Evolutionary conservation across 1,140 invertebrate species (phyloP).

Genomic region (Caenorhabditis briggsae): DNA sequence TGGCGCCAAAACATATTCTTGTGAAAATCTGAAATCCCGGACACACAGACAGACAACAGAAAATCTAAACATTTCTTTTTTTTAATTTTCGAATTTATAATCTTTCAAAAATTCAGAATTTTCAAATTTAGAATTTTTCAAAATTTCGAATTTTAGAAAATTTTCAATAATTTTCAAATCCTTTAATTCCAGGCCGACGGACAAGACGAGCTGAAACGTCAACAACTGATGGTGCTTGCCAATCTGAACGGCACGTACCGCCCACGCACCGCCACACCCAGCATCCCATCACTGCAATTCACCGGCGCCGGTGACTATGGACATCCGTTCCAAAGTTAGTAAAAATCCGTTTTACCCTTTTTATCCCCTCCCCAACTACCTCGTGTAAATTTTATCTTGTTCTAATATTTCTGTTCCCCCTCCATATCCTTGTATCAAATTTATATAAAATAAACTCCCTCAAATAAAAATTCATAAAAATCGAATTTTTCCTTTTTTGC

Average conservation of each 20-base stretch:
- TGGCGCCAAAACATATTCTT: too few relatives aligned
- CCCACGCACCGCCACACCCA: background rate
- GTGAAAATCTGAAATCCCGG: too few relatives aligned
- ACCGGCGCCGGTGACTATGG: conserved; percentile 13
- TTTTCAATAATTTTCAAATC: background rate
- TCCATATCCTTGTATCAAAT: background rate
- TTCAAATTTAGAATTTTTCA: too few relatives aligned
- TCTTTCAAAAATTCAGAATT: too few relatives aligned
- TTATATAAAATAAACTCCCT: background rate
- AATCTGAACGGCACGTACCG: conserved; percentile 99
- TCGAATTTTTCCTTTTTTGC: background rate
- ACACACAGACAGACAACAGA: too few relatives aligned
- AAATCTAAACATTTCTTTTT: too few relatives aligned
- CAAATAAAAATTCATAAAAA: background rate
- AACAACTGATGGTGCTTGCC: conserved; percentile 98
- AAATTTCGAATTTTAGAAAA: background rate
- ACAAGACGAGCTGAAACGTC: conserved; percentile 98
- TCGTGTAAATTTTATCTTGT: background rate
- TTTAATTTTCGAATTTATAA: too few relatives aligned
- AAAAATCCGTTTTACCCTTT: background rate
- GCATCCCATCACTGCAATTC: background rate
- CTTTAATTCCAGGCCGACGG: conserved; percentile 82
- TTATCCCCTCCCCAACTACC: background rate
- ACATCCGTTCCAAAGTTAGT: conserved; percentile 42
- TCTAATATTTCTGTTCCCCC: background rate